Evolutionary conservation across 2,888 invertebrate species (phyloP).

Genomic region (Atethmia centrago): DNA sequence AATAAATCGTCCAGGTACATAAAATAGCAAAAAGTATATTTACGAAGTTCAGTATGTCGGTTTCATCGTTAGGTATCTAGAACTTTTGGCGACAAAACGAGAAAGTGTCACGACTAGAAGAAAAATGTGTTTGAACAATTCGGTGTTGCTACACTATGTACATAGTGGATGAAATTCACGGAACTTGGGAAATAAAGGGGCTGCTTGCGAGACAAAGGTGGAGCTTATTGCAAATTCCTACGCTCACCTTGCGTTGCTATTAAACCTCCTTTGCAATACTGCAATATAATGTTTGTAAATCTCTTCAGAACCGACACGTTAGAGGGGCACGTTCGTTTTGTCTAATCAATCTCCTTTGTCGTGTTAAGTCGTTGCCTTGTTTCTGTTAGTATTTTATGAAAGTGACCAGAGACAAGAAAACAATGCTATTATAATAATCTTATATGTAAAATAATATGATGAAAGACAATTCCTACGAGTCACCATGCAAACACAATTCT

Average conservation of each 20-base stretch:
- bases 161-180: conserved; percentile 84
- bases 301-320: conserved; percentile 49
- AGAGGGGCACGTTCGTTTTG: conserved; percentile 46
- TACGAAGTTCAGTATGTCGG: conserved; percentile 56
- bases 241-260: conserved; percentile 84
- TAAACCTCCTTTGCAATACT: conserved; percentile 81
- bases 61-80: conserved; percentile 62
- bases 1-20: conserved; percentile 49
- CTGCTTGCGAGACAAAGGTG: conserved; percentile 84
- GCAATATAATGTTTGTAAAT: conserved; percentile 73
- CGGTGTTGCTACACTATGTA: conserved; percentile 73
- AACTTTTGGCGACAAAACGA: conserved; percentile 67
- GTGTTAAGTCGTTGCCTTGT: conserved; percentile 23
- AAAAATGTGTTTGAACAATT: conserved; percentile 78
- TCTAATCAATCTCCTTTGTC: conserved; percentile 58
- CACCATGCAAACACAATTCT: not conserved
- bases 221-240: conserved; percentile 89
- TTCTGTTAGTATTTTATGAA: conserved; percentile 1
- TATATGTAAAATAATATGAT: not conserved
- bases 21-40: conserved; percentile 50
- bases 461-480: not conserved
- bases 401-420: not conserved
- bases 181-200: conserved; percentile 85
- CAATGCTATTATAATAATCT: not conserved
- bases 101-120: conserved; percentile 72